These are phyloP conservation scores for Siniperca obscura DNA, from an alignment of 2,797 vertebrate genomes.

Conservation along the genomic window DNA sequence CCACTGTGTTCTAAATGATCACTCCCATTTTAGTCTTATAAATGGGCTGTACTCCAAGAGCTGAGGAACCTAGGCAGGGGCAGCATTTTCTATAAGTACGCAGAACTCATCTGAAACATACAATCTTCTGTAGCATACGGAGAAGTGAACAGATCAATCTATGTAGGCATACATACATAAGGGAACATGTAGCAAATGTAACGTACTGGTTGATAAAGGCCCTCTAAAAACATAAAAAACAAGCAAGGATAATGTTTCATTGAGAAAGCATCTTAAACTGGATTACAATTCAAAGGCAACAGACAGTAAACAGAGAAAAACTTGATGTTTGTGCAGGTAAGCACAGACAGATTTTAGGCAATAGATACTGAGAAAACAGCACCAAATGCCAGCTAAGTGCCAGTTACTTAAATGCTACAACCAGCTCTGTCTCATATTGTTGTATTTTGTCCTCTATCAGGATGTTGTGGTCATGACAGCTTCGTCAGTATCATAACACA, in stretches of 20 bases:
- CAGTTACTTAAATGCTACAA: not conserved
- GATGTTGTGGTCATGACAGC: not conserved
- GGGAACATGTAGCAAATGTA: not conserved
- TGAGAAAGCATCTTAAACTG: not conserved
- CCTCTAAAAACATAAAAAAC: not conserved
- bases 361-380: not conserved
- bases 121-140: not conserved
- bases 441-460: conserved; percentile 4
- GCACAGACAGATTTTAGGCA: not conserved
- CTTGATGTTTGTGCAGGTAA: not conserved
- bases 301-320: not conserved
- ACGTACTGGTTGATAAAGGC: not conserved
- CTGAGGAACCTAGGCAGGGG: not conserved
- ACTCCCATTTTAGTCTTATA: conserved; percentile 51
- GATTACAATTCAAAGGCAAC: not conserved
- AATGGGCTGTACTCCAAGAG: conserved; percentile 20
- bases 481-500: conserved; percentile 4
- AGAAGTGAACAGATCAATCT: not conserved
- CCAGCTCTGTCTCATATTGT: not conserved
- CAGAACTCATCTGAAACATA: conserved; percentile 10
- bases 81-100: not conserved
- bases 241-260: not conserved
- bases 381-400: not conserved
- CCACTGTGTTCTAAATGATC: conserved; percentile 60
- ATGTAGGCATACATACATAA: no score